Conservation (phyloP, 2,888 invertebrate genomes). For the Heterodera filipjevi region DNA sequence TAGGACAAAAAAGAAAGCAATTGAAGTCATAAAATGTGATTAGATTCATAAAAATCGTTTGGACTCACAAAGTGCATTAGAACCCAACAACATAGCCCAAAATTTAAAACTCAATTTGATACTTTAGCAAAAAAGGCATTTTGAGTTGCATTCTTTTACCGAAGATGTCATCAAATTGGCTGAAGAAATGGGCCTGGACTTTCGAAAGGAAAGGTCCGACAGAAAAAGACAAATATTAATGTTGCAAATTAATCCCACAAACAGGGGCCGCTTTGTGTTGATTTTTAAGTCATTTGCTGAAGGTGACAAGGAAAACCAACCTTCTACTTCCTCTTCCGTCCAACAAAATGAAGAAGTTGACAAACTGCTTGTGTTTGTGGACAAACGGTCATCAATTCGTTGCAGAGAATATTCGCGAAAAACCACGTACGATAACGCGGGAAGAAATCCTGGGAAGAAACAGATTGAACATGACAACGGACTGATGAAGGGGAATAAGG, state of each 20-base stretch:
- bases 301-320: background rate
- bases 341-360: background rate
- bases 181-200: background rate
- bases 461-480: background rate
- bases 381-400: background rate
- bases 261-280: background rate
- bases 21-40: too few relatives aligned
- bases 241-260: background rate
- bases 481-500: background rate
- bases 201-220: background rate
- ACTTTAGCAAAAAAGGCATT: background rate
- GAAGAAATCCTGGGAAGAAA: background rate
- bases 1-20: too few relatives aligned
- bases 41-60: too few relatives aligned
- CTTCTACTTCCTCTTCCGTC: background rate
- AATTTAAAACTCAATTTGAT: background rate
- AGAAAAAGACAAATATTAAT: background rate
- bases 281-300: background rate
- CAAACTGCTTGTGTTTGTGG: constrained; percentile 1
- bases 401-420: background rate
- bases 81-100: too few relatives aligned
- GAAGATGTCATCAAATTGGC: background rate
- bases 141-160: background rate
- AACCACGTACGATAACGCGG: background rate
- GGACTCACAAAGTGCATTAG: too few relatives aligned